Evolutionary conservation across 2,797 vertebrate genomes (phyloP).

Genomic region (Varecia variegata): DNA sequence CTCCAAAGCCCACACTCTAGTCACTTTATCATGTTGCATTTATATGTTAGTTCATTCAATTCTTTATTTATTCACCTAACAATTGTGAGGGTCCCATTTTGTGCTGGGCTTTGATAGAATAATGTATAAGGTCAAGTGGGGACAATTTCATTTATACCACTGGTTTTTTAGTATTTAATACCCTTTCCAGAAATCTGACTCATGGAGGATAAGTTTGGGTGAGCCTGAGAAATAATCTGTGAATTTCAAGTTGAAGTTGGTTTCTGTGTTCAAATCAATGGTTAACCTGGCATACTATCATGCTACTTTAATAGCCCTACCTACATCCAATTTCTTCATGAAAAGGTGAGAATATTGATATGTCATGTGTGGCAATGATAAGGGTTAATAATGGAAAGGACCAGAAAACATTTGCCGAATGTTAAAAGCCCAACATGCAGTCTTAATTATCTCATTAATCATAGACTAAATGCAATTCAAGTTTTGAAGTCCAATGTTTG

Average conservation of each 20-base stretch:
- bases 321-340: not conserved
- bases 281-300: not conserved
- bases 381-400: not conserved
- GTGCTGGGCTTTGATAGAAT: not conserved
- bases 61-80: not conserved
- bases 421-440: not conserved
- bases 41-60: not conserved
- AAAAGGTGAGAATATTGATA: not conserved
- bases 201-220: not conserved
- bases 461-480: not conserved
- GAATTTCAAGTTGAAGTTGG: not conserved
- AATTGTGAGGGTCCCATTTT: not conserved
- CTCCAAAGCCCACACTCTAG: not conserved
- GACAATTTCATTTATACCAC: not conserved
- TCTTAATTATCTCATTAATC: not conserved
- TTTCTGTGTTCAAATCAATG: not conserved
- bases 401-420: not conserved
- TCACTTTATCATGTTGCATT: not conserved
- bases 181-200: not conserved
- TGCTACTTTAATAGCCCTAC: not conserved
- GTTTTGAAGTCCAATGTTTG: not conserved
- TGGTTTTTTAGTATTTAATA: not conserved
- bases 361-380: not conserved
- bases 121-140: not conserved
- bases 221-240: not conserved